phyloP scores from a whole-genome alignment of 2,113 vertebrate species.

The Platichthys stellatus region DNA sequence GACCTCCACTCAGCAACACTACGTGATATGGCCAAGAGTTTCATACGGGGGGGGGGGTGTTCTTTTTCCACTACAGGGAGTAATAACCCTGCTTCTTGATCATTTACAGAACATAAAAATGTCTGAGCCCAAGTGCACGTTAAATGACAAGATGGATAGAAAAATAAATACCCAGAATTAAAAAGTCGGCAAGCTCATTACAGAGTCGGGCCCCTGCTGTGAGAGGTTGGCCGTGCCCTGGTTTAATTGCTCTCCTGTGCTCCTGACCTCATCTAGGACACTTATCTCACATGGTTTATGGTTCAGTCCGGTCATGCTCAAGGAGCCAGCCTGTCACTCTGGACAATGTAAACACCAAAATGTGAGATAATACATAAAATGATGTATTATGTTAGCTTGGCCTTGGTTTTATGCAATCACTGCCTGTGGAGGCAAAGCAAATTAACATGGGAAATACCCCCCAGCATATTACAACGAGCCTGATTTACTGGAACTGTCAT shows the following conservation, averaged over 20 bases:
- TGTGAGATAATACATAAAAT: background rate
- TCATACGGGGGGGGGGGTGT: background rate
- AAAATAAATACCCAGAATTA: background rate
- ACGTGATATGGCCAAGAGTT: background rate
- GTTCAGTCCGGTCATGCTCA: background rate
- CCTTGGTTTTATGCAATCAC: too few relatives aligned
- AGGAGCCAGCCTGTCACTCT: background rate
- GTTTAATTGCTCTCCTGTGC: background rate
- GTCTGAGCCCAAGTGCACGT: background rate
- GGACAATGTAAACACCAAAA: background rate
- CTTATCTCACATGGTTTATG: background rate
- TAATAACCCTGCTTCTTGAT: background rate
- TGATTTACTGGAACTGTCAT: too few relatives aligned
- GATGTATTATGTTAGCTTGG: too few relatives aligned
- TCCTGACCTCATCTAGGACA: conserved; percentile 5
- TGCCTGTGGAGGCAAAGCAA: too few relatives aligned
- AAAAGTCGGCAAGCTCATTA: background rate
- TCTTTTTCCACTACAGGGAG: background rate
- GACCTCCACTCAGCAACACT: background rate
- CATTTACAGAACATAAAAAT: background rate
- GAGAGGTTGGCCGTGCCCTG: background rate
- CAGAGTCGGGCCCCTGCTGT: background rate
- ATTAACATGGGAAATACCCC: too few relatives aligned
- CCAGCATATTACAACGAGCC: too few relatives aligned
- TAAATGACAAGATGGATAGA: background rate